These are phyloP conservation scores for Aegypius monachus DNA, from an alignment of 2,113 vertebrate species.

Conservation along the genomic window DNA sequence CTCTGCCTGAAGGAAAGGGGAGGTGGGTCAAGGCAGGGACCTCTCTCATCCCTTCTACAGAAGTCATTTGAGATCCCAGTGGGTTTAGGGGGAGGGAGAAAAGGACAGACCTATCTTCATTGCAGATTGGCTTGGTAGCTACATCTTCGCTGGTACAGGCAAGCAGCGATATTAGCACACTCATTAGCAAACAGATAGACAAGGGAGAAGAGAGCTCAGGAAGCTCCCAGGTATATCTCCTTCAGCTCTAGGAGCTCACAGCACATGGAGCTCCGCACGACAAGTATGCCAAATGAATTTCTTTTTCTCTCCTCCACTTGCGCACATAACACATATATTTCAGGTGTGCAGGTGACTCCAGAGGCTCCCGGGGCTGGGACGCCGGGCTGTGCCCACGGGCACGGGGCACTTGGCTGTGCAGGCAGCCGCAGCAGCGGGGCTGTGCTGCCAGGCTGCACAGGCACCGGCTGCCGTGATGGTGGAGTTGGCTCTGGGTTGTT, in stretches of 20 bases:
- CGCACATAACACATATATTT: too few species aligned
- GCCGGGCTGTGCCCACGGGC: rapidly evolving
- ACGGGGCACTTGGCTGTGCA: neutral
- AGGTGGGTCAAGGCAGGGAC: neutral
- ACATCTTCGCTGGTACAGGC: neutral
- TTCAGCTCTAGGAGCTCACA: neutral
- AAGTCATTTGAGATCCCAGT: neutral
- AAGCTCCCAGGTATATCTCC: neutral
- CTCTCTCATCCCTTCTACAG: neutral
- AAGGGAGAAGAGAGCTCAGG: neutral
- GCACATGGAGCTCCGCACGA: neutral
- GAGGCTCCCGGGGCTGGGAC: neutral
- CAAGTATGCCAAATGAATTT: too few species aligned
- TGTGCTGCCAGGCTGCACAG: neutral
- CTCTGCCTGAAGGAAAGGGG: neutral
- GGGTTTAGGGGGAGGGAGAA: neutral
- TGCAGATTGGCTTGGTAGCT: neutral
- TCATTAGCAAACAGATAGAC: neutral
- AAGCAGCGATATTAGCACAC: neutral
- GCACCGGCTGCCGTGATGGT: rapidly evolving
- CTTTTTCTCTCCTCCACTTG: neutral
- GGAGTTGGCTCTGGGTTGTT: neutral
- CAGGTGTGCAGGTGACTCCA: neutral
- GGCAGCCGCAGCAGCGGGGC: neutral
- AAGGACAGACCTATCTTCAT: neutral